A percentile compares a stretch with the other conserved stretches of the same genome.
phyloP scores from a whole-genome alignment of 2,113 vertebrate species.

The Lates calcarifer region DNA sequence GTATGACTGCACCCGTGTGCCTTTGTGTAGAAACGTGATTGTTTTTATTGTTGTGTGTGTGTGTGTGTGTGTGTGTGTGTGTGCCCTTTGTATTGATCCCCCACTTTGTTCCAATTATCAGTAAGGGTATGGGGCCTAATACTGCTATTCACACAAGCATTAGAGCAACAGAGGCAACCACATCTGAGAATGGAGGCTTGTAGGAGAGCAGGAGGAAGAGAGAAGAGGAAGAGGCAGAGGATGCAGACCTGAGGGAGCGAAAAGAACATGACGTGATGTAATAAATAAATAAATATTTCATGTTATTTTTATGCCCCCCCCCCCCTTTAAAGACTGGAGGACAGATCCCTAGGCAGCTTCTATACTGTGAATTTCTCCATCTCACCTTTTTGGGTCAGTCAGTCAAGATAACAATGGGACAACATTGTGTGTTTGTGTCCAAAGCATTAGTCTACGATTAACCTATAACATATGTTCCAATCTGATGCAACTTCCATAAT shows the following conservation, averaged over 20 bases:
- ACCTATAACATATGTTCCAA: background rate
- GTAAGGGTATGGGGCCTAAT: slow-evolving; percentile 70
- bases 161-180: slow-evolving; percentile 59
- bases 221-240: slow-evolving; percentile 19
- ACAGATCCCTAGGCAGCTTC: slow-evolving; percentile 6
- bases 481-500: background rate
- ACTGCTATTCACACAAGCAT: slow-evolving; percentile 72
- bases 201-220: slow-evolving; percentile 18
- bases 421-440: too few relatives aligned
- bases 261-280: slow-evolving; percentile 13
- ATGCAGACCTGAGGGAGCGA: slow-evolving; percentile 1
- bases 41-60: slow-evolving; percentile 58
- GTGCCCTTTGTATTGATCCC: slow-evolving; percentile 69
- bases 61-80: slow-evolving; percentile 28
- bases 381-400: too few relatives aligned
- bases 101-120: slow-evolving; percentile 82
- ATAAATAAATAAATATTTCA: slow-evolving; percentile 34
- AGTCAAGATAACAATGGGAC: too few relatives aligned
- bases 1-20: slow-evolving; percentile 12
- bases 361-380: background rate
- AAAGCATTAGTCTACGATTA: background rate
- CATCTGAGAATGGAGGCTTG: slow-evolving; percentile 38
- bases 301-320: slow-evolving; percentile 28
- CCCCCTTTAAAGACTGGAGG: slow-evolving; percentile 4
- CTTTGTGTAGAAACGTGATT: slow-evolving; percentile 53